Conservation (phyloP, 2,113 vertebrate genomes). For the Lathamus discolor region DNA sequence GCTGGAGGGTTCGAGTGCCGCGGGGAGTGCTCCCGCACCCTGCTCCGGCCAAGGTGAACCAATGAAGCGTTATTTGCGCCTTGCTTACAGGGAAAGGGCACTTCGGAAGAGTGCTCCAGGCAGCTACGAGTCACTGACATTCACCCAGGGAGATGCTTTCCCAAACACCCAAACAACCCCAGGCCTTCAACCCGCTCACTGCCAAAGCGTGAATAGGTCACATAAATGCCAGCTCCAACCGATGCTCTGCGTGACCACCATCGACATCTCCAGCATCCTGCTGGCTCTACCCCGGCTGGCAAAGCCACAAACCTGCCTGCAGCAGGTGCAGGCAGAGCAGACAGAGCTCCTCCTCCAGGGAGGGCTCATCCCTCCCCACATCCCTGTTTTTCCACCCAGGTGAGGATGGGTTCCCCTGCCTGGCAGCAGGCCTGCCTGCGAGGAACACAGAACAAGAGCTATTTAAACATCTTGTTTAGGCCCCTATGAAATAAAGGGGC, state of each 20-base stretch:
- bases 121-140: neutral
- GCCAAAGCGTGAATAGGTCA: neutral
- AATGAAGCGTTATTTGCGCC: neutral
- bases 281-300: neutral
- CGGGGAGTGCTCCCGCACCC: neutral
- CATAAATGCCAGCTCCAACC: neutral
- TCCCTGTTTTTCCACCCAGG: neutral
- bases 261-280: neutral
- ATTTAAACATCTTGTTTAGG: neutral
- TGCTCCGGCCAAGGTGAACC: neutral
- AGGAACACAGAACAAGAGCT: neutral
- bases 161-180: neutral
- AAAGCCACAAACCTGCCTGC: neutral
- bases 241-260: neutral
- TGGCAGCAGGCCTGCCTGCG: neutral
- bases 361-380: neutral
- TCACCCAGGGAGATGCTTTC: neutral
- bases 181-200: neutral
- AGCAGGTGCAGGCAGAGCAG: rapidly evolving
- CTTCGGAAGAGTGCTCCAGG: neutral
- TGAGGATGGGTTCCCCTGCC: neutral
- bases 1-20: neutral
- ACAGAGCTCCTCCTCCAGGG: neutral
- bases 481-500: neutral
- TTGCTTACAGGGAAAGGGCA: neutral